A percentile compares a stretch with the other conserved stretches of the same genome.
Evolutionary conservation across 1,140 invertebrate genomes (phyloP).

Genomic region (Pseudomyrmex cubaensis): DNA sequence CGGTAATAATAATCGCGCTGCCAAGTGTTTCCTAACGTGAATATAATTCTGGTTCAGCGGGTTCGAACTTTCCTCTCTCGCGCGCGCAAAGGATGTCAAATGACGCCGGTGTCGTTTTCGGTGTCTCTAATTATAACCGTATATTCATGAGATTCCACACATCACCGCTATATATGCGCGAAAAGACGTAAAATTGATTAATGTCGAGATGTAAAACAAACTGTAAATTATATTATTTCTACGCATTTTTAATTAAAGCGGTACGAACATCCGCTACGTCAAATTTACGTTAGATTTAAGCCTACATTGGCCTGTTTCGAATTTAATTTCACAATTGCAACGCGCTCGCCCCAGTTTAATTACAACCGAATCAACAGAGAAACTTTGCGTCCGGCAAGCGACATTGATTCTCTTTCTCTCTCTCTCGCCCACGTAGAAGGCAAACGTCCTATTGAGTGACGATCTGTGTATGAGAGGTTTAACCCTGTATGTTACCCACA

Average conservation of each 20-base stretch:
- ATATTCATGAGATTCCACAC: slow-evolving; percentile 10
- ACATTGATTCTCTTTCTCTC: slow-evolving; percentile 21
- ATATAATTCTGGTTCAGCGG: slow-evolving; percentile 27
- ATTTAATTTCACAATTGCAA: neutral
- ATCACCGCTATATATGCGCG: too few species aligned
- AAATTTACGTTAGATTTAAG: neutral
- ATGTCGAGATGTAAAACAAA: too few species aligned
- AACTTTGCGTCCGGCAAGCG: neutral
- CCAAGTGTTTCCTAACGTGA: slow-evolving; percentile 79
- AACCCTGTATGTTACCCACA: slow-evolving; percentile 45
- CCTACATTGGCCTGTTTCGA: neutral
- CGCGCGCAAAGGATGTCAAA: slow-evolving; percentile 16
- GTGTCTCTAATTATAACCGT: slow-evolving; percentile 63
- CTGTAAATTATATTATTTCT: neutral
- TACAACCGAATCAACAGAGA: slow-evolving; percentile 29
- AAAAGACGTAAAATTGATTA: too few species aligned
- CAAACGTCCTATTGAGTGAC: slow-evolving; percentile 61
- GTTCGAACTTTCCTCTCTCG: neutral
- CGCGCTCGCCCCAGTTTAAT: slow-evolving; percentile 13
- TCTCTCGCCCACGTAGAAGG: slow-evolving; percentile 28
- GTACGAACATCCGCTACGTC: neutral
- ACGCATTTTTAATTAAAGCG: neutral
- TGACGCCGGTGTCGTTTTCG: neutral
- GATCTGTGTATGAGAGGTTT: slow-evolving; percentile 46
- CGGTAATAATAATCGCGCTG: slow-evolving; percentile 71